Evolutionary conservation across 2,888 invertebrate genomes (phyloP).

Genomic region (Biston stratarius): DNA sequence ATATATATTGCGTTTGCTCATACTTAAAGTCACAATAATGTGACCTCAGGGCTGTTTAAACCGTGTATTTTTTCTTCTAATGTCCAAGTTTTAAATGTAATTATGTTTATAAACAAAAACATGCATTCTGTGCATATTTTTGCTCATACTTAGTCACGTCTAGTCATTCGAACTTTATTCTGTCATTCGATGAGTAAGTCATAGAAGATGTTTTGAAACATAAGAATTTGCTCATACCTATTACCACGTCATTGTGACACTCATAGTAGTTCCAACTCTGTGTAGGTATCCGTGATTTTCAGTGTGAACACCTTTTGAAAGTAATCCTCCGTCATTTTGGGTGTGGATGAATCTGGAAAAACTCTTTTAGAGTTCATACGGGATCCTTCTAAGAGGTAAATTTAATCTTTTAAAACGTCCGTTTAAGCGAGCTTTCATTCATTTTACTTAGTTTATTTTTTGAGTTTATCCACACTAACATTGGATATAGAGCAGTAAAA

Average conservation of each 20-base stretch:
- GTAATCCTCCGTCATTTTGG: slow-evolving; percentile 26
- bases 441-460: background rate
- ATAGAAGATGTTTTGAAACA: background rate
- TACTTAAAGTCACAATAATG: background rate
- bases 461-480: too few species aligned
- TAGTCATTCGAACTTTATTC: too few species aligned
- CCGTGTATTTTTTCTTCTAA: background rate
- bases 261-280: background rate
- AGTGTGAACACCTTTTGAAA: slow-evolving; percentile 12
- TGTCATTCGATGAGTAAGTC: too few species aligned
- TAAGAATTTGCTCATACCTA: background rate
- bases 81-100: background rate
- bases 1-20: background rate
- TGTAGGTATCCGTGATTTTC: background rate
- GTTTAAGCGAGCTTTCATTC: background rate
- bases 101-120: too few species aligned
- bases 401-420: slow-evolving; percentile 17
- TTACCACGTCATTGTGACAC: background rate
- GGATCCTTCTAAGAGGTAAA: slow-evolving; percentile 7
- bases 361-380: slow-evolving; percentile 8
- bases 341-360: slow-evolving; percentile 20
- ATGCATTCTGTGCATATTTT: too few species aligned
- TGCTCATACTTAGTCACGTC: too few species aligned
- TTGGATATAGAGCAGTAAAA: too few species aligned
- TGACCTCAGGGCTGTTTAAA: background rate